These are phyloP conservation scores for Halichoerus grypus DNA, from an alignment of 2,113 vertebrate species.

Conservation along the genomic window DNA sequence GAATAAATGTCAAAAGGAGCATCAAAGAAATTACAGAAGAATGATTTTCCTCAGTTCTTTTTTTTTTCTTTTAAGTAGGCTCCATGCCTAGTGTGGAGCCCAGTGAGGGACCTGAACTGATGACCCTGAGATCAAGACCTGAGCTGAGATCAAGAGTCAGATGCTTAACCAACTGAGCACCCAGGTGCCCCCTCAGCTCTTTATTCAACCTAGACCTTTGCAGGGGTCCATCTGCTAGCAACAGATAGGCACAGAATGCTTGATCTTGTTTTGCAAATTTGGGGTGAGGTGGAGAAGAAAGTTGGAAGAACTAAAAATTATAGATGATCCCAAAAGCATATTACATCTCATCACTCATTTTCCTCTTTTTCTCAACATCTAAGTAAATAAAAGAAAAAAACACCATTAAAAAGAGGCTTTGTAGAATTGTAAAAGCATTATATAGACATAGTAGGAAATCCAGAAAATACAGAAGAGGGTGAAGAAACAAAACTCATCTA, in stretches of 20 bases:
- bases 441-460: neutral
- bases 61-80: neutral
- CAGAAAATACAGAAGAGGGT: neutral
- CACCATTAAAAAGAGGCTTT: neutral
- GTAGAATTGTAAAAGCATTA: neutral
- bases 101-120: neutral
- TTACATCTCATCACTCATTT: neutral
- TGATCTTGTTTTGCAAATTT: conserved; percentile 15
- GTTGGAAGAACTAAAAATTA: neutral
- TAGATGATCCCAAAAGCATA: neutral
- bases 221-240: neutral
- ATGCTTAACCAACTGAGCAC: neutral
- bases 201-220: neutral
- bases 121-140: neutral
- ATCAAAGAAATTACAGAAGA: neutral
- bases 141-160: neutral
- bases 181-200: neutral
- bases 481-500: neutral
- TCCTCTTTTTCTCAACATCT: neutral
- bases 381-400: neutral
- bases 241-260: neutral
- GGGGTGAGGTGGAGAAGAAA: neutral
- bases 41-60: neutral
- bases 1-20: conserved; percentile 12
- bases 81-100: neutral